phyloP scores from a whole-genome alignment of 2,797 vertebrate species.

The Columba guinea region DNA sequence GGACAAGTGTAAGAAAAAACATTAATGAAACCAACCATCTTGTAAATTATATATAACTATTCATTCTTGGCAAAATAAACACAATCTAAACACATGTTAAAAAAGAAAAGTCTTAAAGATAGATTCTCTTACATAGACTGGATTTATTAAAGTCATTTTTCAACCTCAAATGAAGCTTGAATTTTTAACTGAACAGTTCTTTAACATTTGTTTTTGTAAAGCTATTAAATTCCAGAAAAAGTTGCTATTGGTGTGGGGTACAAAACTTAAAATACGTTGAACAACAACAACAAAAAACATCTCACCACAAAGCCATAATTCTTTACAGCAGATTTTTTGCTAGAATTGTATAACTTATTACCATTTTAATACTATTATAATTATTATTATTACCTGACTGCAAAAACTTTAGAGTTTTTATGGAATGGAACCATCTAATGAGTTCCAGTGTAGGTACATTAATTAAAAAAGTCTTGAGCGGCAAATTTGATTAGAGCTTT shows the following conservation, averaged over 20 bases:
- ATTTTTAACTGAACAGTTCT: neutral
- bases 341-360: neutral
- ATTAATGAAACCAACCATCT: neutral
- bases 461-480: neutral
- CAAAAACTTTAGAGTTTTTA: neutral
- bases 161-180: neutral
- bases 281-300: accelerated
- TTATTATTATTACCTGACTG: neutral
- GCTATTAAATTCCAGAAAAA: neutral
- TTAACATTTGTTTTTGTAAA: neutral
- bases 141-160: neutral
- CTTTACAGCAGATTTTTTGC: neutral
- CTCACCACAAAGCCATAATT: neutral
- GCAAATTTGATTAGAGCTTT: neutral
- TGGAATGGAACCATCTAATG: neutral
- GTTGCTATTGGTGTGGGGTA: neutral
- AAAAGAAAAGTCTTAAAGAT: neutral
- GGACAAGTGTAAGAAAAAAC: neutral
- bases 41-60: neutral
- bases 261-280: accelerated
- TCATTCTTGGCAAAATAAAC: neutral
- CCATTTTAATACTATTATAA: neutral
- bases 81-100: neutral
- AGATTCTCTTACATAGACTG: neutral
- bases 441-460: neutral